These are phyloP conservation scores for Dipodomys stephensi DNA, from an alignment of 2,113 vertebrate species.

Conservation along the genomic window DNA sequence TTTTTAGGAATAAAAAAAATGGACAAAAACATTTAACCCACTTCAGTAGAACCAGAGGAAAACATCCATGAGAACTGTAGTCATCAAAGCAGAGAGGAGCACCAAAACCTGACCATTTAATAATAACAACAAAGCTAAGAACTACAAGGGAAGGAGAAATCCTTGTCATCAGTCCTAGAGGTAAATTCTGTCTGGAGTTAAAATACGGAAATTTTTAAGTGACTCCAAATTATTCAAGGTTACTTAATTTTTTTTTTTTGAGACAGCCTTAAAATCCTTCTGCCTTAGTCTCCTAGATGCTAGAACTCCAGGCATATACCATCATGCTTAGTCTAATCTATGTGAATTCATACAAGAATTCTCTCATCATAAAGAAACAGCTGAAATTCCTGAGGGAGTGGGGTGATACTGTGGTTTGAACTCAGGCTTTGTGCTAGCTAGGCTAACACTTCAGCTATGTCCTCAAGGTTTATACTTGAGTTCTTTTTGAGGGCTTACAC, in stretches of 20 bases:
- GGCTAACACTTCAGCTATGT: too few species aligned
- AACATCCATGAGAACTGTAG: not conserved
- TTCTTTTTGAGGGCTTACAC: too few species aligned
- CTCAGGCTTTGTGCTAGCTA: too few species aligned
- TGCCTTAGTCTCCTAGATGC: not conserved
- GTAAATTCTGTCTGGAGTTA: not conserved
- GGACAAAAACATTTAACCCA: conserved; percentile 10
- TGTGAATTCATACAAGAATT: conserved; percentile 18
- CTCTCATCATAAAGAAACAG: not conserved
- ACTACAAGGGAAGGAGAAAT: not conserved
- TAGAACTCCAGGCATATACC: too few species aligned
- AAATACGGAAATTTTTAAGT: not conserved
- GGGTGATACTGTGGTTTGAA: too few species aligned
- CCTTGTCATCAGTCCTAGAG: not conserved
- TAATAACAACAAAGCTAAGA: conserved; percentile 16
- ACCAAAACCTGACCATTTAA: not conserved
- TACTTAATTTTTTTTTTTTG: not conserved
- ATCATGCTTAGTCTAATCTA: not conserved
- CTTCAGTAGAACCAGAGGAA: not conserved
- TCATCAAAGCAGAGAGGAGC: not conserved
- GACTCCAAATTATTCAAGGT: not conserved
- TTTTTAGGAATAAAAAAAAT: not conserved
- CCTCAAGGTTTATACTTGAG: too few species aligned
- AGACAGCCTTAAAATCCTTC: not conserved
- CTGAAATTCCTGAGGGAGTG: not conserved